A percentile compares a stretch with the other conserved stretches of the same genome.
These are phyloP conservation scores for Notodonta ziczac DNA, from an alignment of 2,888 invertebrate species.

Conservation along the genomic window DNA sequence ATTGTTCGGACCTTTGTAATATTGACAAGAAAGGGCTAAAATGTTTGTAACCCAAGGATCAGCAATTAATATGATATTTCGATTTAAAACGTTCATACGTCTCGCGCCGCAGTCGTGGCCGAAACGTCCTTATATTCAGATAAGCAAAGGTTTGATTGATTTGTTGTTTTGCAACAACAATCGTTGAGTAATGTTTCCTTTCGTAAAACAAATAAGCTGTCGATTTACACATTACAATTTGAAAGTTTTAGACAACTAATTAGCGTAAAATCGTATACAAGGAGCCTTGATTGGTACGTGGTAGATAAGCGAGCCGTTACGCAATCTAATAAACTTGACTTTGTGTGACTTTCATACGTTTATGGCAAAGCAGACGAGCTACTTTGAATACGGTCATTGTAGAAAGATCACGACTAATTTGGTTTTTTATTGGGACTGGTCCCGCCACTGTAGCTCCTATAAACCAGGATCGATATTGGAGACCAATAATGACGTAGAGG, in stretches of 20 bases:
- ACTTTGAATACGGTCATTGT: neutral
- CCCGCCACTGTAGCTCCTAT: no score
- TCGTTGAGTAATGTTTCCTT: conserved; percentile 33
- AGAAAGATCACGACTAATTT: no score
- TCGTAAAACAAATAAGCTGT: conserved; percentile 40
- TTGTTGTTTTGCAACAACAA: conserved; percentile 40
- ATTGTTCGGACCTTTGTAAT: conserved; percentile 9
- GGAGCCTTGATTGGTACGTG: conserved; percentile 31
- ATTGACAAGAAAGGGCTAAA: conserved; percentile 3
- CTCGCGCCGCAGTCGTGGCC: conserved; percentile 45
- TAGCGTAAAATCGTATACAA: conserved; percentile 30
- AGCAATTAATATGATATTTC: conserved; percentile 38
- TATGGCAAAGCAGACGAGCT: neutral
- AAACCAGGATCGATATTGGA: no score
- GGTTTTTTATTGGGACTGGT: no score
- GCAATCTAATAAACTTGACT: conserved; percentile 24
- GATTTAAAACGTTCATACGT: conserved; percentile 25
- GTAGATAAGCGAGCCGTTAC: conserved; percentile 32
- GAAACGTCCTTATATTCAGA: conserved; percentile 50
- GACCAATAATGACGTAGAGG: no score
- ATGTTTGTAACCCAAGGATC: conserved; percentile 18
- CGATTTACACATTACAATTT: conserved; percentile 36
- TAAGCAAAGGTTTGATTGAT: conserved; percentile 55
- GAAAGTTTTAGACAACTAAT: conserved; percentile 29
- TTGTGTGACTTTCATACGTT: conserved; percentile 2